phyloP scores from a whole-genome alignment of 2,888 invertebrate species.

The Molorchus minor region DNA sequence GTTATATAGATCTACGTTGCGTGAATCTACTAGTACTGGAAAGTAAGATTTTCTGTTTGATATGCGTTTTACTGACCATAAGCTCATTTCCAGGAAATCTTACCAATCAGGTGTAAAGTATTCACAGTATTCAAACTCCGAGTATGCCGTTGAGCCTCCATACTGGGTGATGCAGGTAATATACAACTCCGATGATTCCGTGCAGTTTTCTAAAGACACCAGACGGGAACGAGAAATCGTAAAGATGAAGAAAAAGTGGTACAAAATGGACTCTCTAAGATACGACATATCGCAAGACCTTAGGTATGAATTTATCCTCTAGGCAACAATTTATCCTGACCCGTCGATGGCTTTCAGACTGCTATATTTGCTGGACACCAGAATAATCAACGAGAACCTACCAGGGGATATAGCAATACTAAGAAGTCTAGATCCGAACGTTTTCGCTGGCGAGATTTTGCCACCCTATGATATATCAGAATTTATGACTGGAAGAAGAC shows the following conservation, averaged over 20 bases:
- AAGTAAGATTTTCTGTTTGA: not conserved
- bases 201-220: slow-evolving; percentile 43
- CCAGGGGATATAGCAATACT: not conserved
- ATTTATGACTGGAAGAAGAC: slow-evolving; percentile 20
- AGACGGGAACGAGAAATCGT: slow-evolving; percentile 46
- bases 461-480: slow-evolving; percentile 21
- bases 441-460: slow-evolving; percentile 29
- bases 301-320: too few relatives aligned
- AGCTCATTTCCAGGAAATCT: not conserved
- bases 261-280: slow-evolving; percentile 43
- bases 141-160: slow-evolving; percentile 38
- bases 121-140: not conserved
- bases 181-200: slow-evolving; percentile 35
- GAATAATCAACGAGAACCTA: slow-evolving; percentile 20
- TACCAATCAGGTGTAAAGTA: too few relatives aligned
- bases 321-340: not conserved
- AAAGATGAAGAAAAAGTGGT: slow-evolving; percentile 52
- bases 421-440: slow-evolving; percentile 23
- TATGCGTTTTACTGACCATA: too few relatives aligned
- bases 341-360: slow-evolving; percentile 21
- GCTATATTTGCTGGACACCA: slow-evolving; percentile 21
- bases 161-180: slow-evolving; percentile 49
- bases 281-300: slow-evolving; percentile 45
- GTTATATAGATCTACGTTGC: slow-evolving; percentile 19
- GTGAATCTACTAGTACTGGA: not conserved